phyloP scores from a whole-genome alignment of 1,140 invertebrate genomes.

The Oppia nitens region DNA sequence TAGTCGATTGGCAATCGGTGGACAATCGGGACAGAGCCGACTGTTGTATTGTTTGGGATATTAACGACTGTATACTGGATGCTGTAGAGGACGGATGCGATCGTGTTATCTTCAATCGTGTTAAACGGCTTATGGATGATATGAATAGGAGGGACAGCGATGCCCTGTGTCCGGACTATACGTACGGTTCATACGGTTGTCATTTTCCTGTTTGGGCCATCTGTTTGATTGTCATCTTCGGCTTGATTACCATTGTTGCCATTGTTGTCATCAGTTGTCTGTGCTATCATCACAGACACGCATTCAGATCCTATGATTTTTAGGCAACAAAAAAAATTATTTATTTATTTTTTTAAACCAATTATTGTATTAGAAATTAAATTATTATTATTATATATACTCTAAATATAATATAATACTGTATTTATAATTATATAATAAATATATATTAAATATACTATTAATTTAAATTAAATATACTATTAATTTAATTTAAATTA shows the following conservation, averaged over 20 bases:
- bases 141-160: neutral
- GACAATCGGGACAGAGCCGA: neutral
- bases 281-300: neutral
- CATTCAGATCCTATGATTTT: too few species aligned
- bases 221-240: neutral
- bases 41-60: neutral
- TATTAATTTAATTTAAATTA: too few species aligned
- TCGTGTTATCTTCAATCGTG: neutral
- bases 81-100: neutral
- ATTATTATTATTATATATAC: too few species aligned
- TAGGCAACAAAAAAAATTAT: too few species aligned
- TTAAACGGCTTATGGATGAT: neutral
- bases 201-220: neutral
- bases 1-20: neutral
- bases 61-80: neutral
- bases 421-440: too few species aligned
- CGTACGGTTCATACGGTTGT: neutral
- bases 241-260: neutral
- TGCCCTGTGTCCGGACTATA: neutral
- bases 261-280: neutral
- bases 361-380: too few species aligned
- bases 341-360: too few species aligned
- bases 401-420: too few species aligned
- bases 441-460: too few species aligned
- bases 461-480: too few species aligned